Evolutionary conservation across 2,888 invertebrate genomes (phyloP).

Genomic region (Meghimatium bilineatum): DNA sequence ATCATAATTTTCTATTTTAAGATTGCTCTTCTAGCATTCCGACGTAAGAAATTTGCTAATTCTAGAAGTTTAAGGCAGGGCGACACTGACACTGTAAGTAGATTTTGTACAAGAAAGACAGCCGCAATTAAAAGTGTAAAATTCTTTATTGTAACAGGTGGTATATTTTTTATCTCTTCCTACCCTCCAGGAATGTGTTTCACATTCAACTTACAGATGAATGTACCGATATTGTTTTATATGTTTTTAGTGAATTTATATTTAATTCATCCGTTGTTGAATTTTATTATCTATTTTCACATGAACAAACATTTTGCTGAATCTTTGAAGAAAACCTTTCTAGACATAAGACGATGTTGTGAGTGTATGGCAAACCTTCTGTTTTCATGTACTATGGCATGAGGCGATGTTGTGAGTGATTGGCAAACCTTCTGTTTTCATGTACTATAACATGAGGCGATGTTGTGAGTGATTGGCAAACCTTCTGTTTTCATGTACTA

Average conservation of each 20-base stretch:
- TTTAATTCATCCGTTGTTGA: neutral
- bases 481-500: no score
- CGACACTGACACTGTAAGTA: neutral
- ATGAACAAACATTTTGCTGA: neutral
- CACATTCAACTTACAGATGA: no score
- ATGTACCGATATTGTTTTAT: no score
- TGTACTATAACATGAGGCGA: no score
- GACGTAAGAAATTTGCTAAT: neutral
- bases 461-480: no score
- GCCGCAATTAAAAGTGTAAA: conserved; percentile 16
- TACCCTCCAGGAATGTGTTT: no score
- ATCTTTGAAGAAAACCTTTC: neutral
- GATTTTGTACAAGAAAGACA: neutral
- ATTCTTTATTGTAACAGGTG: neutral
- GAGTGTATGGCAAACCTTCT: no score
- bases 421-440: no score
- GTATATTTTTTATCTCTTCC: neutral
- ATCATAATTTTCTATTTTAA: neutral
- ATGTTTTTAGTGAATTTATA: no score
- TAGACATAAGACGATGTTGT: neutral
- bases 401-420: no score
- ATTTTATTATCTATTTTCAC: neutral
- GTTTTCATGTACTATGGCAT: no score
- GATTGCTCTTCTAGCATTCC: neutral
- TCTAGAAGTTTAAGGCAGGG: neutral